These are phyloP conservation scores for Naso thynnoides DNA, from an alignment of 2,797 vertebrate species.

Conservation along the genomic window DNA sequence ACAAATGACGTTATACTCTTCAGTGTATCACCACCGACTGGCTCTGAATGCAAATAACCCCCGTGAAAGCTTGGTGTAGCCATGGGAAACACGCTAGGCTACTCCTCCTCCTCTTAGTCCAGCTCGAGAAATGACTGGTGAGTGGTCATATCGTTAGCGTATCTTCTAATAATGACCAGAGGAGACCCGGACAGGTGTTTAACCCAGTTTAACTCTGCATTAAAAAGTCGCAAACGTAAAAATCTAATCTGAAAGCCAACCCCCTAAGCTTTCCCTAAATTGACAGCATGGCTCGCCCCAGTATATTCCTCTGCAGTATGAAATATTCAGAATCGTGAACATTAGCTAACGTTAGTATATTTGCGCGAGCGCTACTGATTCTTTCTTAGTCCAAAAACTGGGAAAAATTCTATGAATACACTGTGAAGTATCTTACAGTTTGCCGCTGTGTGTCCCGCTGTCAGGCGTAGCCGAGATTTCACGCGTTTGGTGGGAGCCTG, in stretches of 20 bases:
- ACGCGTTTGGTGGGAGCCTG: slow-evolving; percentile 32
- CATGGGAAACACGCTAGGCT: slow-evolving; percentile 71
- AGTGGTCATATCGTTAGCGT: slow-evolving; percentile 37
- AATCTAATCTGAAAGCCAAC: neutral
- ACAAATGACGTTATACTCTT: neutral
- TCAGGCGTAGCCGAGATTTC: slow-evolving; percentile 20
- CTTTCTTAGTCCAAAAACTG: neutral
- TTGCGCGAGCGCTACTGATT: neutral
- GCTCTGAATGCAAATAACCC: slow-evolving; percentile 39
- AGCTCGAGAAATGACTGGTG: slow-evolving; percentile 42
- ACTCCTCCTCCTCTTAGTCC: slow-evolving; percentile 34
- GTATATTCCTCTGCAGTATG: slow-evolving; percentile 8
- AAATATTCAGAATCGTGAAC: slow-evolving; percentile 37
- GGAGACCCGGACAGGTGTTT: slow-evolving; percentile 63
- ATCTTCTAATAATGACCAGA: slow-evolving; percentile 24
- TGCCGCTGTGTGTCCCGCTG: slow-evolving; percentile 31
- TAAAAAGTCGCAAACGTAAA: neutral
- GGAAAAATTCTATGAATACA: neutral
- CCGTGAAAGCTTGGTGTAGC: slow-evolving; percentile 67
- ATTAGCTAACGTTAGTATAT: slow-evolving; percentile 43
- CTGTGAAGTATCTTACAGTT: slow-evolving; percentile 52
- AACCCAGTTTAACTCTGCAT: neutral
- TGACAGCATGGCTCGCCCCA: slow-evolving; percentile 9
- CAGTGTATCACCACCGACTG: slow-evolving; percentile 20
- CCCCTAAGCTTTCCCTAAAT: neutral